Conservation (phyloP, 2,113 vertebrate species). For the Haplochromis burtoni region DNA sequence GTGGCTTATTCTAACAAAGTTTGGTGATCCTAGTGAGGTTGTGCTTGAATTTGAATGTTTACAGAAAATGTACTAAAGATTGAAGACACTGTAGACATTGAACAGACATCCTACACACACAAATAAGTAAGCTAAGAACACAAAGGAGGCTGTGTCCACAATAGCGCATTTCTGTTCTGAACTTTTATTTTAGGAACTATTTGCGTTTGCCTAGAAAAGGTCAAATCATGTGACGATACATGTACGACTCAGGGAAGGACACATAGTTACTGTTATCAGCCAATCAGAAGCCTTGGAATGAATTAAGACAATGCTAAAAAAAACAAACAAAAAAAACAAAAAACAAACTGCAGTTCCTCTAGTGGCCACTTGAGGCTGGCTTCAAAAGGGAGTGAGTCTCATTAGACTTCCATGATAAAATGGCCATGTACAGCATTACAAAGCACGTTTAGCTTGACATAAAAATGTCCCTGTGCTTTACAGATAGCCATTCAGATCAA, state of each 20-base stretch:
- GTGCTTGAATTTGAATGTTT: neutral
- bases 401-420: neutral
- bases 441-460: neutral
- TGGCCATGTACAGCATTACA: neutral
- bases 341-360: neutral
- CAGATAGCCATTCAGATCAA: neutral
- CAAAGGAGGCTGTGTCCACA: neutral
- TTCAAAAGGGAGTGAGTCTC: neutral
- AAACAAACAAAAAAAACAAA: rapidly evolving
- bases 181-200: neutral
- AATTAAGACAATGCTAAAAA: neutral
- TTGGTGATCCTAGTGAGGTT: neutral
- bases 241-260: neutral
- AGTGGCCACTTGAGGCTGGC: neutral
- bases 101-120: neutral
- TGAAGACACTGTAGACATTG: neutral
- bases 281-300: neutral
- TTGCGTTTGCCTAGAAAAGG: neutral
- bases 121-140: neutral
- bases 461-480: neutral
- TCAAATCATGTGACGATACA: neutral
- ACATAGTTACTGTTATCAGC: neutral
- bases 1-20: neutral
- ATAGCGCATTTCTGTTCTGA: neutral
- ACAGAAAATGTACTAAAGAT: neutral